phyloP scores from a whole-genome alignment of 2,797 vertebrate genomes.

The Characodon lateralis region DNA sequence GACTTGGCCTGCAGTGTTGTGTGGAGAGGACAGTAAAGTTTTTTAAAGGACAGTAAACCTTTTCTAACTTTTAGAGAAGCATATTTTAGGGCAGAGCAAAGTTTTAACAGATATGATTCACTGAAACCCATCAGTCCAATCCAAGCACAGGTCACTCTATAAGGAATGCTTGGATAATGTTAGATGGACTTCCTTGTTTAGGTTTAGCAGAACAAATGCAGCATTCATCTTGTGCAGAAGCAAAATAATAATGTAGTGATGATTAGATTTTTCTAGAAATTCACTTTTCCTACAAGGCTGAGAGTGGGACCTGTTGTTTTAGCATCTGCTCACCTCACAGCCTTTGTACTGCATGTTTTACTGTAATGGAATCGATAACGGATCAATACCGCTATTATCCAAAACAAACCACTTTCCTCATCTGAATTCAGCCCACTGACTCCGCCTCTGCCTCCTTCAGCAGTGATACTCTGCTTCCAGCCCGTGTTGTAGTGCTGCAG shows the following conservation, averaged over 20 bases:
- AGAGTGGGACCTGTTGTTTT: conserved; percentile 7
- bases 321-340: neutral
- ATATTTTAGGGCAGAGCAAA: neutral
- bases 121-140: neutral
- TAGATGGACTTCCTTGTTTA: no score
- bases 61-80: neutral
- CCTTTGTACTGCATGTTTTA: neutral
- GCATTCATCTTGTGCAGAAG: neutral
- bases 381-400: conserved; percentile 61
- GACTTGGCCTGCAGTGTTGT: neutral
- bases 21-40: neutral
- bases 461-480: conserved; percentile 5
- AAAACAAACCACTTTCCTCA: conserved; percentile 43
- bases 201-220: neutral
- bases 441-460: conserved; percentile 37
- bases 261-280: neutral
- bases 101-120: neutral
- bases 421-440: conserved; percentile 39
- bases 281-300: neutral
- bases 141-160: neutral
- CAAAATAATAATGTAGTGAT: neutral
- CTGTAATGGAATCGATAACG: conserved; percentile 39
- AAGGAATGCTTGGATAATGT: neutral
- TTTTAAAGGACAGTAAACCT: neutral
- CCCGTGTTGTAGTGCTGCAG: neutral